Evolutionary conservation across 2,888 invertebrate species (phyloP).

Genomic region (Torymus auratus): DNA sequence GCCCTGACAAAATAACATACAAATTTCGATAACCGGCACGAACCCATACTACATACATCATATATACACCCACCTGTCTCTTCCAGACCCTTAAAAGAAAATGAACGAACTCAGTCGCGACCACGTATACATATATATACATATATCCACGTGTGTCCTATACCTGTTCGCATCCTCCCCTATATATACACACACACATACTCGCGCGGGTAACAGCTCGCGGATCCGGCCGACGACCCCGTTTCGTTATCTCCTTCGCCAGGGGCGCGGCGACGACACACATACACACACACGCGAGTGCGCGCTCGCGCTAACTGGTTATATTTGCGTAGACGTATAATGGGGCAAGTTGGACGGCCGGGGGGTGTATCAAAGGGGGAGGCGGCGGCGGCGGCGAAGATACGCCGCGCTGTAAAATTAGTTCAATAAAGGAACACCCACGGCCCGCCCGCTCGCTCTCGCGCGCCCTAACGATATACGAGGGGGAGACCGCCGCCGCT

Average conservation of each 20-base stretch:
- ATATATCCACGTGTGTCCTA: too few relatives aligned
- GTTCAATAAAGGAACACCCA: constrained; percentile 74
- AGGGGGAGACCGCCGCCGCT: constrained; percentile 16
- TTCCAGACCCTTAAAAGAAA: too few relatives aligned
- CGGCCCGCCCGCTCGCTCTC: constrained; percentile 64
- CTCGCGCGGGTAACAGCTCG: constrained; percentile 13
- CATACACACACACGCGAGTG: constrained; percentile 19
- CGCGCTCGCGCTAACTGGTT: constrained; percentile 65
- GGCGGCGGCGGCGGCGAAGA: constrained; percentile 62
- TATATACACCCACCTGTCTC: too few relatives aligned
- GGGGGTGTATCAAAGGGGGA: constrained; percentile 40
- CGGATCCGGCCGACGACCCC: constrained; percentile 14
- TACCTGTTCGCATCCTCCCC: too few relatives aligned
- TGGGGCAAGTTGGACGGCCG: constrained; percentile 69
- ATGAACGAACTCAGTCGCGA: too few relatives aligned
- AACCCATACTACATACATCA: too few relatives aligned
- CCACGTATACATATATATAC: too few relatives aligned
- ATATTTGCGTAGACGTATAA: constrained; percentile 70
- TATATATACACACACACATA: too few relatives aligned
- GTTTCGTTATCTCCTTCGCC: constrained; percentile 57
- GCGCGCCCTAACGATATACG: constrained; percentile 63
- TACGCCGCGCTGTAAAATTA: constrained; percentile 70
- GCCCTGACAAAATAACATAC: too few relatives aligned
- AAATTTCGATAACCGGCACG: too few relatives aligned
- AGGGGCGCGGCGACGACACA: constrained; percentile 35